Evolutionary conservation across 2,888 invertebrate species (phyloP), one percentile per base, ranked within the genome.

Genomic region (Hirtodrosophila cameraria): DNA sequence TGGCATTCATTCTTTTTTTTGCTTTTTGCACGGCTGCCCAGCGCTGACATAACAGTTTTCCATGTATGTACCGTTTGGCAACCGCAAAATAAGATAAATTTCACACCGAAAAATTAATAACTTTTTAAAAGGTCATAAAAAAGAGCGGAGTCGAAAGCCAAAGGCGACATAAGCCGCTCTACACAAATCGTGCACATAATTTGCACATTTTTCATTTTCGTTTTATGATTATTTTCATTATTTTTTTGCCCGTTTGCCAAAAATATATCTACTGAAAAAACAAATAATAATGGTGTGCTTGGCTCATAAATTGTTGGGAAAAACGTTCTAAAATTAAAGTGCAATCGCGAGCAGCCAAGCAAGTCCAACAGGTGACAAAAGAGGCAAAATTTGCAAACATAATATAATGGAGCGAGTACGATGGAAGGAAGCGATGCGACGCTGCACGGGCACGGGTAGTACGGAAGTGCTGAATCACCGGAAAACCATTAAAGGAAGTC

Each of bases 401-500:
- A 77, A 77, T 68, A 75, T 76, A 81, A 75, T 54, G 53, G 54
- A 31, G 38, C 46, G 16, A 13, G 18, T 20, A 55, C 53, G 48
- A 55, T 55, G 45, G 41, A 43, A 62, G 23, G 38, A 18, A 33
- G 50, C 28, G 33, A 20, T 33, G 11, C 28, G 41, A 11, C 31
- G 43, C 52, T 35, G 68, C 33, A 41, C 31, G 41, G 52, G 57
- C 63, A 61, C 41, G 42, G 49, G 33, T n/a, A n/a, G n/a, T 52
- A 46, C 76, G 78, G 74, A 76, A 73, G 80, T 85, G 78, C 83
- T 85, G 83, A 87, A 86, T 86, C 86, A 86, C 87, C 85, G 85
- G 85, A 85, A 87, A 85, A 78, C 86, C 86, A 87, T 87, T 86
- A 87, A 85, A 83, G 86, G 80, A 87, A 86, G 87, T 83, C 86